Evolutionary conservation across 2,797 vertebrate species (phyloP).

Genomic region (Galagoides demidoff): DNA sequence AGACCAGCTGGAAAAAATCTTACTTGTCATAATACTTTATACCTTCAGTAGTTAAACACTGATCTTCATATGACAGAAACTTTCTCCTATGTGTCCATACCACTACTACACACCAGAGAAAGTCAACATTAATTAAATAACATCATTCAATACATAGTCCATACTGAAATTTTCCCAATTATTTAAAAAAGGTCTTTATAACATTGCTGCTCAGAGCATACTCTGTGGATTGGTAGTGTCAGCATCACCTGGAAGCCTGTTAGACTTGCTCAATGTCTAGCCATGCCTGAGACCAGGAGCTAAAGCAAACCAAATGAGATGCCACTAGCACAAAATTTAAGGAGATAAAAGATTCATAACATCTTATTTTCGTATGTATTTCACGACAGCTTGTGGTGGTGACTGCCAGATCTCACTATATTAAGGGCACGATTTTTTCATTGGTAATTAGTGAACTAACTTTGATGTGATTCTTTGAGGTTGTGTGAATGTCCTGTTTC

Average conservation of each 20-base stretch:
- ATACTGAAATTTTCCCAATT: conserved; percentile 17
- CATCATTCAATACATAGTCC: not conserved
- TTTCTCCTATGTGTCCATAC: not conserved
- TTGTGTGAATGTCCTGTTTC: not conserved
- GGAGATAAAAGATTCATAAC: too few species aligned
- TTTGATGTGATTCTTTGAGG: not conserved
- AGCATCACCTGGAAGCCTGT: not conserved
- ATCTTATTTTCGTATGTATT: too few species aligned
- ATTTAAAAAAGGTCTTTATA: conserved; percentile 3
- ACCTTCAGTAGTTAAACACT: not conserved
- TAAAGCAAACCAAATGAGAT: not conserved
- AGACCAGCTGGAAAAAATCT: not conserved
- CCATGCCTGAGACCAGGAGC: not conserved
- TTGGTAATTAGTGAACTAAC: conserved; percentile 13
- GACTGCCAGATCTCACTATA: not conserved
- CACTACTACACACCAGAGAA: not conserved
- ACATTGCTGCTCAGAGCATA: not conserved
- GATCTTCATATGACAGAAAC: not conserved
- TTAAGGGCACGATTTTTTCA: conserved; percentile 4
- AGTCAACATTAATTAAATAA: not conserved
- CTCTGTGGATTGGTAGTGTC: not conserved
- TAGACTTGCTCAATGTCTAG: not conserved
- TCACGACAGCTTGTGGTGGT: not conserved
- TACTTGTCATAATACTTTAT: not conserved
- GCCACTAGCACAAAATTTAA: not conserved